Percentiles rank a stretch among this genome's conserved stretches.
Evolutionary conservation across 2,888 invertebrate species (phyloP).

Genomic region (Philereme transversata): DNA sequence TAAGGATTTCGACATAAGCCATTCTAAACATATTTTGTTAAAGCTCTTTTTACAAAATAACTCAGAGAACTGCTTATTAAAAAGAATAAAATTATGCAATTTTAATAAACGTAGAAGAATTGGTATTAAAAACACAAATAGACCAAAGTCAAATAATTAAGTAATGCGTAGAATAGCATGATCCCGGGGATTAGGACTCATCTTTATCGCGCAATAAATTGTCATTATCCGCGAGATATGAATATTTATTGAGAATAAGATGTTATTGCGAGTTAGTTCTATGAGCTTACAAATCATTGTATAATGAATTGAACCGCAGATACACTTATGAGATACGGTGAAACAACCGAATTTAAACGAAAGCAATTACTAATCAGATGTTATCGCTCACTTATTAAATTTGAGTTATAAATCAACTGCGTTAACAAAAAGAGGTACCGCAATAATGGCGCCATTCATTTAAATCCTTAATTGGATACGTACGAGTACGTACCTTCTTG

Average conservation of each 20-base stretch:
- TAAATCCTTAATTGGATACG: constrained; percentile 23
- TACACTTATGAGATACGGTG: too few species aligned
- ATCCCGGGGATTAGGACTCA: constrained; percentile 1
- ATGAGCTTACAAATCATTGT: too few species aligned
- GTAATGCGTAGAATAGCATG: too few species aligned
- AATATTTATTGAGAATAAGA: constrained; percentile 10
- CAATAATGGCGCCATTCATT: constrained; percentile 17
- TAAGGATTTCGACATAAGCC: too few species aligned
- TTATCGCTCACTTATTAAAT: not conserved
- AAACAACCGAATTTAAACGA: not conserved
- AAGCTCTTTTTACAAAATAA: too few species aligned
- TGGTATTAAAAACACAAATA: too few species aligned
- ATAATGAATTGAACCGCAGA: too few species aligned
- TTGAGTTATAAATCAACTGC: not conserved
- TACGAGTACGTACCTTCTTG: constrained; percentile 12
- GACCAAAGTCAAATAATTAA: too few species aligned
- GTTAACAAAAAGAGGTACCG: not conserved
- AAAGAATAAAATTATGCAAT: too few species aligned
- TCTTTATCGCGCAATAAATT: constrained; percentile 14
- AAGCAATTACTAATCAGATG: not conserved
- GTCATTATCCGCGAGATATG: constrained; percentile 5
- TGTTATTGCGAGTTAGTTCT: not conserved
- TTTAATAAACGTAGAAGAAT: too few species aligned
- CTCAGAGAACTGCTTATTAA: too few species aligned
- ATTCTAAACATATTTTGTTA: too few species aligned